These are phyloP conservation scores for Parapsyche elsis DNA, from an alignment of 1,140 invertebrate genomes.

Conservation along the genomic window DNA sequence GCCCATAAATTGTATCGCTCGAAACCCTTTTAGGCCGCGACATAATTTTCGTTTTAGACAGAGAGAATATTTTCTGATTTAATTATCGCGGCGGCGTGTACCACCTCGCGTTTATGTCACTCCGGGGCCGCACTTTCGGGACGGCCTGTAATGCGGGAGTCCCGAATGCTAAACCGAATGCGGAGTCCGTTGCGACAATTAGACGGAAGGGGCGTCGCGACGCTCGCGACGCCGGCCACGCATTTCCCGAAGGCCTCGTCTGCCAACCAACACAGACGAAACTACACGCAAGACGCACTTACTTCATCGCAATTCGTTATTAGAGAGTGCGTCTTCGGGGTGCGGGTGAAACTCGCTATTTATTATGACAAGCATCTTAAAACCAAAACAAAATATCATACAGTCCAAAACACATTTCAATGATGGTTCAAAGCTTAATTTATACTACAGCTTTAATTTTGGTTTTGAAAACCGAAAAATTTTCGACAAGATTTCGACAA, in stretches of 20 bases:
- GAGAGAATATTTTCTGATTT: conserved; percentile 56
- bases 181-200: conserved; percentile 1
- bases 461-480: no score
- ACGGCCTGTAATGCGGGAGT: conserved; percentile 20
- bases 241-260: background rate
- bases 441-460: no score
- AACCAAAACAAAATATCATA: no score
- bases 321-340: no score
- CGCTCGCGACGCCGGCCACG: background rate
- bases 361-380: no score
- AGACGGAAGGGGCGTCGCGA: background rate
- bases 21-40: conserved; percentile 56
- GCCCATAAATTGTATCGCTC: conserved; percentile 52
- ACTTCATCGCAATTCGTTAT: no score
- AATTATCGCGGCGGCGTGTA: conserved; percentile 52
- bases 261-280: no score
- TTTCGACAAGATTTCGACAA: no score
- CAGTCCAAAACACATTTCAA: no score
- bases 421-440: no score
- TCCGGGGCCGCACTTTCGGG: conserved; percentile 46
- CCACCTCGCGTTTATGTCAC: conserved; percentile 53
- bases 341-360: no score
- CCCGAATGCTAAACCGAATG: conserved; percentile 32
- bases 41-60: conserved; percentile 56
- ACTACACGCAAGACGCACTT: no score